These are phyloP conservation scores for Callocephalon fimbriatum DNA, from an alignment of 2,113 vertebrate genomes.

Conservation along the genomic window DNA sequence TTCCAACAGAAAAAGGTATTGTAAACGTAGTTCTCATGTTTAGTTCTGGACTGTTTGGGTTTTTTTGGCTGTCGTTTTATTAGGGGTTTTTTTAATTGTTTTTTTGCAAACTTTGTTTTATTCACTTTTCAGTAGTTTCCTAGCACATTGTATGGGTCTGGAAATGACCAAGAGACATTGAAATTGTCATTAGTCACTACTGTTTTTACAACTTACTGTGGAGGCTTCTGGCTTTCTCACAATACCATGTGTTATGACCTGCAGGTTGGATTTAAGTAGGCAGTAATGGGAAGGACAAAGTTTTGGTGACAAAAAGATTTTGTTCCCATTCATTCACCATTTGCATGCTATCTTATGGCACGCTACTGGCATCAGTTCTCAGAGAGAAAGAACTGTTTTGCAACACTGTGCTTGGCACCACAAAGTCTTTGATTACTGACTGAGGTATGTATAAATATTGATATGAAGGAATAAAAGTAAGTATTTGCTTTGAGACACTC, in stretches of 20 bases:
- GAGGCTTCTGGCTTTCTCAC: neutral
- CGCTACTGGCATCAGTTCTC: neutral
- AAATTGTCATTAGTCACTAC: neutral
- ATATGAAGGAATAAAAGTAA: neutral
- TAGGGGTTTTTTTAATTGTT: neutral
- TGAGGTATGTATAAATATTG: neutral
- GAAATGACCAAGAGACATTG: neutral
- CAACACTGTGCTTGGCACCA: neutral
- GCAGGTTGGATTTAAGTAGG: neutral
- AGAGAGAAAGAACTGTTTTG: neutral
- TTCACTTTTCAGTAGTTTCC: neutral
- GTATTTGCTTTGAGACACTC: neutral
- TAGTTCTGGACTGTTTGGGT: neutral
- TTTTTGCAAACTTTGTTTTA: neutral
- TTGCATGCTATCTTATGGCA: rapidly evolving
- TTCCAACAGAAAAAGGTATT: neutral
- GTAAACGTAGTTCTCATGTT: neutral
- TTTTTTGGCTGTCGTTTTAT: neutral
- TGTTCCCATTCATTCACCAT: neutral
- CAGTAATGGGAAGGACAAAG: neutral
- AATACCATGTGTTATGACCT: rapidly evolving
- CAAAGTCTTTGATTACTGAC: neutral
- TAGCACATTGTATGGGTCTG: neutral
- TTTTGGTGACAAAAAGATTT: neutral
- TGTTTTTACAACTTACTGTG: neutral